phyloP scores from a whole-genome alignment of 2,797 vertebrate species.

The Protonibea diacanthus region DNA sequence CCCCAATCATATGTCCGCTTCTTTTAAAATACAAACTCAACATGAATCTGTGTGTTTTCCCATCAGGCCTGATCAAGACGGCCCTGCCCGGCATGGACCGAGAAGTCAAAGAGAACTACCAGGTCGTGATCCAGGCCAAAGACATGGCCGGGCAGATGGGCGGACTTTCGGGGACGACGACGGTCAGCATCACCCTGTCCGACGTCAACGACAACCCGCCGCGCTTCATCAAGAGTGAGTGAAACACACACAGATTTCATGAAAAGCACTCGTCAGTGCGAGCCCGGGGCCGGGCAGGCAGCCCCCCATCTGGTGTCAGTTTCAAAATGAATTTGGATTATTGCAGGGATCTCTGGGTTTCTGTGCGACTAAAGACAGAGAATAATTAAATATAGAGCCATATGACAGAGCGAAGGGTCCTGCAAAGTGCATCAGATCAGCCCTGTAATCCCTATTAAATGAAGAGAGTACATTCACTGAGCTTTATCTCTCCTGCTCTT shows the following conservation, averaged over 20 bases:
- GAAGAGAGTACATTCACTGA: slow-evolving; percentile 70
- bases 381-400: slow-evolving; percentile 82
- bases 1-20: neutral
- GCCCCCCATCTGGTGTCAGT: slow-evolving; percentile 84
- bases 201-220: slow-evolving; percentile 97
- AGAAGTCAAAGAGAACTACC: slow-evolving; percentile 93
- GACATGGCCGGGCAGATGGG: slow-evolving; percentile 99
- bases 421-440: slow-evolving; percentile 80
- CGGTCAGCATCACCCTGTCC: slow-evolving; percentile 92
- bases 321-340: slow-evolving; percentile 85
- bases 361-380: slow-evolving; percentile 61
- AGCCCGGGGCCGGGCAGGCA: slow-evolving; percentile 50
- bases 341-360: slow-evolving; percentile 62
- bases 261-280: too few species aligned
- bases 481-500: slow-evolving; percentile 69
- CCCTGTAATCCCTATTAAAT: slow-evolving; percentile 80
- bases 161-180: slow-evolving; percentile 94
- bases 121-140: slow-evolving; percentile 97
- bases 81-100: slow-evolving; percentile 95
- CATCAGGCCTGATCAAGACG: slow-evolving; percentile 93
- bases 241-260: slow-evolving; percentile 47
- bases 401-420: slow-evolving; percentile 74
- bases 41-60: neutral
- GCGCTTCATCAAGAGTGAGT: slow-evolving; percentile 93
- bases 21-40: neutral